Evolutionary conservation across 2,888 invertebrate genomes (phyloP), one percentile per base, ranked within the genome.

Genomic region (Margaritifera margaritifera): DNA sequence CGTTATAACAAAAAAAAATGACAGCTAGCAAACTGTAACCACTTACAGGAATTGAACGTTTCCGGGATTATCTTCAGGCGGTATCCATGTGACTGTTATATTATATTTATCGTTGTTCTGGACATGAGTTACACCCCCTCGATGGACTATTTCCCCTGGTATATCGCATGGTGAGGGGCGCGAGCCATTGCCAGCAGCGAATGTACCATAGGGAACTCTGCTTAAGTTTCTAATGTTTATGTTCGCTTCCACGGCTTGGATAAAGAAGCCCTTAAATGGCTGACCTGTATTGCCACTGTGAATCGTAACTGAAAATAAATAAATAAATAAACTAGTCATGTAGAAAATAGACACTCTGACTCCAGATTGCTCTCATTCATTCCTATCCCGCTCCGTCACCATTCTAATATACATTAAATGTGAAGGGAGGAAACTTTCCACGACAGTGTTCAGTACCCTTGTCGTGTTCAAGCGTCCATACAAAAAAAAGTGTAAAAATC

Each of bases 21-120:
- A 42, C 42, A 42, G 1, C 11, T 42, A 42, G 2, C 15, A 42
- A 15, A 42, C 11, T 15, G 11, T 42, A 15, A 42, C 11, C 11
- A 72, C 77, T 70, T 62, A 74, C 77, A 74, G 25, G 62, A 77
- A 77, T 62, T 77, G 74, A 31, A 77, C 52, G 42, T 62, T 66
- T 57, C 74, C 74, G 1, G 77, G 77, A 24, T 72, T 67, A 3
- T 66, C 66, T 4, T 4, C 22, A 5, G 77, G 77, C 6, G 77
- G 72, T 11, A 72, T 25, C 77, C 77, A 77, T 20, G 59, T 61
- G 6, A 72, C 74, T 3, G 56, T 63, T 5, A 72, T 65, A 19
- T 59, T 62, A 27, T 61, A 27, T 56, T 65, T 70, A 19, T 58
- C 25, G 6, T n/a, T 54, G 22, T 54, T 66, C 51, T 67, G 69